Base-by-base conservation (phyloP, 2,797 vertebrate species). In the Xyrichtys novacula region DNA sequence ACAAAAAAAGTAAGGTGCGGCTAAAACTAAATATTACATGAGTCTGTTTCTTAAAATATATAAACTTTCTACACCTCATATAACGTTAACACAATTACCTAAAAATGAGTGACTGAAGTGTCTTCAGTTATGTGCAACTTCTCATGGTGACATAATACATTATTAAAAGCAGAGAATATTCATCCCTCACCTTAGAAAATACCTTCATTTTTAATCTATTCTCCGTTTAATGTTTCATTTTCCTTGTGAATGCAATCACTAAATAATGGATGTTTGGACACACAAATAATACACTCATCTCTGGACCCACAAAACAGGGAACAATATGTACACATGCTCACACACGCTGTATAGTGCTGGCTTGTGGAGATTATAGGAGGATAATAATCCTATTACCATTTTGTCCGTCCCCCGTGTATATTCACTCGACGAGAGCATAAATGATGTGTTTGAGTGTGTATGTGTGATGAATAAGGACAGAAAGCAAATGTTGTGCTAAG, bases 361-460 rank as follows among this genome's bases (percentile, higher is more conserved):
- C 71, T 91, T 78, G 81, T 65, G 61, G 77, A 91, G 88, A 88
- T 88, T 85, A 91, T 76, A 83, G 71, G 72, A 84, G 76, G 91
- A 85, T 83, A 83, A 80, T 90, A 91, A 89, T 89, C 85, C 76
- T 75, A 80, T 88, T 87, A 90, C 88, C 65, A 79, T 87, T 76
- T 85, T 86, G 78, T 81, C 79, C 80, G 80, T 84, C 59, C 52
- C 43, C 42, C 17, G 54, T 85, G 81, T 87, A 70, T 85, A 84
- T 70, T 75, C 54, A 77, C 74, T 76, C 71, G 75, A 82, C 77
- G 76, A 54, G 65, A 80, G 59, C 26, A 70, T 50, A 79, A 69
- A 54, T 49, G 20, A 69, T 57, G 31, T 55, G 57, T 60, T 20
- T 60, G 54, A 44, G 44, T 71, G 39, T 34, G 38, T 61, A 48